phyloP scores from a whole-genome alignment of 2,888 invertebrate genomes.

The Acanthosepion esculentum region DNA sequence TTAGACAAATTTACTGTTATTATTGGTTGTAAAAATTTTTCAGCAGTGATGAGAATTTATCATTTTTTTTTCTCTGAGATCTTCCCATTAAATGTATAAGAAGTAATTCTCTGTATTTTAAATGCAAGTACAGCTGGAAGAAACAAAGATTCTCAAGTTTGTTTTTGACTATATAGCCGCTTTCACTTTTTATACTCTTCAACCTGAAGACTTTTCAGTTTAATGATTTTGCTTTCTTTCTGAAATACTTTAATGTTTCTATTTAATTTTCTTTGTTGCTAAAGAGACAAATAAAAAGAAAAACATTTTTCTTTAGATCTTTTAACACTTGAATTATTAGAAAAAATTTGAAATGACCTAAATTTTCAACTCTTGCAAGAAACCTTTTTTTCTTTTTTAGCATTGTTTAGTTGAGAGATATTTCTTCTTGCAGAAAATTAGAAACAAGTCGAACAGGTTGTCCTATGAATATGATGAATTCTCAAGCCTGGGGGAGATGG shows the following conservation, averaged over 20 bases:
- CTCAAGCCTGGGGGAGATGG: not conserved
- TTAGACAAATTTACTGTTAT: not conserved
- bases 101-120: not conserved
- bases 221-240: not conserved
- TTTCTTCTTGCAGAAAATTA: not conserved
- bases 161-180: not conserved
- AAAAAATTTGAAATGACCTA: too few relatives aligned
- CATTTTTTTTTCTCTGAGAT: too few relatives aligned
- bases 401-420: not conserved
- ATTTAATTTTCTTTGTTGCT: too few relatives aligned
- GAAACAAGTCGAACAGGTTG: not conserved
- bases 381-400: too few relatives aligned
- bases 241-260: too few relatives aligned
- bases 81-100: not conserved
- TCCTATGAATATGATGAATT: slow-evolving; percentile 20
- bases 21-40: not conserved
- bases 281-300: too few relatives aligned
- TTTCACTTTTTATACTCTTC: not conserved
- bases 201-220: not conserved
- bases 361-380: too few relatives aligned
- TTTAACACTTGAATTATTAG: too few relatives aligned
- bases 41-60: not conserved
- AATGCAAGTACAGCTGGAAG: not conserved
- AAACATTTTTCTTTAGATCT: too few relatives aligned
- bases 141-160: not conserved